Percentiles rank a stretch among this genome's conserved stretches.
phyloP scores from a whole-genome alignment of 92 coral and sea anemone genomes.

The Phenganax stokvisi region DNA sequence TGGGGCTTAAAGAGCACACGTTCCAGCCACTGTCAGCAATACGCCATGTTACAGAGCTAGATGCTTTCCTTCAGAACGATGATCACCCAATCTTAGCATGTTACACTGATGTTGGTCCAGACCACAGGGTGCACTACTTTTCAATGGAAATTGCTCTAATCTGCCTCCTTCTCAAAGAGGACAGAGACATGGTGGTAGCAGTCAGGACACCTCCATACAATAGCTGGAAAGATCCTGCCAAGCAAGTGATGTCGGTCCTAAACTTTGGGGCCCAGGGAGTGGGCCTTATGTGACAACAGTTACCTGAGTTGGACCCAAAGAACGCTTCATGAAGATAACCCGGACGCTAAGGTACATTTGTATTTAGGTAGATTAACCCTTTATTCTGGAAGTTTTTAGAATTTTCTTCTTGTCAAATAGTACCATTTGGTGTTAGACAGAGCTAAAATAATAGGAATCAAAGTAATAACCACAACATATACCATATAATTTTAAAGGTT shows the following conservation, averaged over 20 bases:
- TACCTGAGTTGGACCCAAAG: too few species aligned
- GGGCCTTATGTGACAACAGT: too few species aligned
- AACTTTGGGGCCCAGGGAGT: too few species aligned
- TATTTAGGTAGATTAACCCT: too few species aligned
- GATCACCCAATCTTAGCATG: slow-evolving; percentile 15
- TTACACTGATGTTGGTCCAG: slow-evolving; percentile 36
- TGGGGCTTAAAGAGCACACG: slow-evolving; percentile 23
- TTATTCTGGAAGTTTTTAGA: too few species aligned
- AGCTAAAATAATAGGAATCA: too few species aligned
- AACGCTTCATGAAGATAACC: too few species aligned
- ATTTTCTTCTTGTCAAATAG: too few species aligned
- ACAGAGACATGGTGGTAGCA: slow-evolving; percentile 24
- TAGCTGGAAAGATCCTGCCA: slow-evolving; percentile 23
- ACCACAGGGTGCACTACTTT: slow-evolving; percentile 23
- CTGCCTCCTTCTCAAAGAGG: slow-evolving; percentile 16
- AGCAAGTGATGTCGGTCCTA: slow-evolving; percentile 15
- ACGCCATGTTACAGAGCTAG: slow-evolving; percentile 38
- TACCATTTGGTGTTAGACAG: too few species aligned
- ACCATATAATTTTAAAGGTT: too few species aligned
- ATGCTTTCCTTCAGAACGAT: slow-evolving; percentile 21
- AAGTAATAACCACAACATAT: too few species aligned
- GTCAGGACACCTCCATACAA: slow-evolving; percentile 17
- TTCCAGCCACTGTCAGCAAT: slow-evolving; percentile 33
- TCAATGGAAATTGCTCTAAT: slow-evolving; percentile 24
- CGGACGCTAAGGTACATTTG: too few species aligned